phyloP scores from a whole-genome alignment of 1,140 invertebrate genomes.

The Drosophila aff. region DNA sequence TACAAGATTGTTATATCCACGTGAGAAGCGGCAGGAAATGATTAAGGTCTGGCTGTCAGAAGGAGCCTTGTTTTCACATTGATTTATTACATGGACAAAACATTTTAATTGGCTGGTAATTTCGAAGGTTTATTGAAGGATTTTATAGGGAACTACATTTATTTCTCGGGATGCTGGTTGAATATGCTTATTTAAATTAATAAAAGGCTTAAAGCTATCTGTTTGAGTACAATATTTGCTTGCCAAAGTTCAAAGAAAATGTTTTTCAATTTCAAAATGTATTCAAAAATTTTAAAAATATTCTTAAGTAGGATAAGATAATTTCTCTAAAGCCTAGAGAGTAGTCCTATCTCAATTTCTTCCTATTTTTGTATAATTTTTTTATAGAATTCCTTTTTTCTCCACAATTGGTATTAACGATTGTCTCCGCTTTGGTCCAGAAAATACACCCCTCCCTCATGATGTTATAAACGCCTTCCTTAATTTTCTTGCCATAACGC shows the following conservation, averaged over 20 bases:
- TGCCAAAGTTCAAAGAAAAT: background rate
- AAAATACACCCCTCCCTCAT: background rate
- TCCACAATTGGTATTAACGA: conserved; percentile 59
- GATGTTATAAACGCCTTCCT: background rate
- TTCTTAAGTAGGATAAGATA: background rate
- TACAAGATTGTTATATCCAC: conserved; percentile 43
- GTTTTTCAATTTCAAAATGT: background rate
- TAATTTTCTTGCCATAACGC: conserved; percentile 11
- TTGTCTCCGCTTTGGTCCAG: conserved; percentile 1
- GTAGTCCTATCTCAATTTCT: background rate
- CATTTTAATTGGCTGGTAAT: conserved; percentile 14
- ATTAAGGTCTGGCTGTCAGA: background rate
- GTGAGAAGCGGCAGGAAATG: conserved; percentile 16
- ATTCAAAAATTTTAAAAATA: background rate
- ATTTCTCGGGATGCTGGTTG: background rate
- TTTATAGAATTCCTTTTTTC: conserved; percentile 3
- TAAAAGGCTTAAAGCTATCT: background rate
- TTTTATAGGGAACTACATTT: background rate
- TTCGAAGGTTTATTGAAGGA: background rate
- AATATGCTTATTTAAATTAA: background rate
- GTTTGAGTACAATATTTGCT: background rate
- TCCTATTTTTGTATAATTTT: rapidly evolving
- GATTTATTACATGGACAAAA: conserved; percentile 9
- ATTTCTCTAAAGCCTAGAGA: background rate
- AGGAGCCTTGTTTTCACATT: background rate